A percentile compares a stretch with the other conserved stretches of the same genome.
Evolutionary conservation across 1,140 invertebrate species (phyloP).

Genomic region (Drosophila takahashii): DNA sequence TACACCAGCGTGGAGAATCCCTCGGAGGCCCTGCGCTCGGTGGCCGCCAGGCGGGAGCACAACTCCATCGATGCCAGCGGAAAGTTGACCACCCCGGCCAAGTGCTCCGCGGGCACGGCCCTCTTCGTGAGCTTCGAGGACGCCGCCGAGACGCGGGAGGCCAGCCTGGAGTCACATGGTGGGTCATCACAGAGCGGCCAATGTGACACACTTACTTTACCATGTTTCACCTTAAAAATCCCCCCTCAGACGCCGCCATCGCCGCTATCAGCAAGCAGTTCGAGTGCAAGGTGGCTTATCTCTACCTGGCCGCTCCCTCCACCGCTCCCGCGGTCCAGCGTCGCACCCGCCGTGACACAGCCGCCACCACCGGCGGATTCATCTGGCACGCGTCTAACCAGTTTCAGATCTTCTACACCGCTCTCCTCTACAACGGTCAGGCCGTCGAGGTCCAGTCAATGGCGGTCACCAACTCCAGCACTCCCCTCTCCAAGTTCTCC

Average conservation of each 20-base stretch:
- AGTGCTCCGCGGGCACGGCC: constrained; percentile 64
- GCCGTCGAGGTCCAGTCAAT: constrained; percentile 28
- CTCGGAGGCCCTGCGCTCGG: constrained; percentile 63
- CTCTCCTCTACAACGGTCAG: constrained; percentile 30
- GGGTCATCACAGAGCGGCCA: constrained; percentile 16
- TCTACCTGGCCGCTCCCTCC: constrained; percentile 68
- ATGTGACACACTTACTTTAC: constrained; percentile 9
- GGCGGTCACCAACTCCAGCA: constrained; percentile 35
- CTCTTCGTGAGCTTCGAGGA: constrained; percentile 85
- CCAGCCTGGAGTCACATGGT: constrained; percentile 85
- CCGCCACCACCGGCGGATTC: constrained; percentile 39
- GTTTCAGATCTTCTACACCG: constrained; percentile 64
- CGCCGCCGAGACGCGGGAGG: constrained; percentile 77
- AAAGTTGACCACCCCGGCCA: constrained; percentile 55
- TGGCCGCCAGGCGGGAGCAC: constrained; percentile 54
- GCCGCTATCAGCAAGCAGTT: constrained; percentile 65
- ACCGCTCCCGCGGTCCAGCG: constrained; percentile 55
- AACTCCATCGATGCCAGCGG: constrained; percentile 66
- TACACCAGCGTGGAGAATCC: constrained; percentile 79
- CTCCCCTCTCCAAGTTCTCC: constrained; percentile 34
- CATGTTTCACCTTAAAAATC: background rate
- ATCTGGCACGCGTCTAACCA: constrained; percentile 38
- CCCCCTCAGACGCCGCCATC: constrained; percentile 72
- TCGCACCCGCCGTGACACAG: constrained; percentile 65
- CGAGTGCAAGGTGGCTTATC: constrained; percentile 74